Evolutionary conservation across 2,797 vertebrate genomes (phyloP), one percentile per base, ranked within the genome.

Genomic region (Cottoperca gobio): DNA sequence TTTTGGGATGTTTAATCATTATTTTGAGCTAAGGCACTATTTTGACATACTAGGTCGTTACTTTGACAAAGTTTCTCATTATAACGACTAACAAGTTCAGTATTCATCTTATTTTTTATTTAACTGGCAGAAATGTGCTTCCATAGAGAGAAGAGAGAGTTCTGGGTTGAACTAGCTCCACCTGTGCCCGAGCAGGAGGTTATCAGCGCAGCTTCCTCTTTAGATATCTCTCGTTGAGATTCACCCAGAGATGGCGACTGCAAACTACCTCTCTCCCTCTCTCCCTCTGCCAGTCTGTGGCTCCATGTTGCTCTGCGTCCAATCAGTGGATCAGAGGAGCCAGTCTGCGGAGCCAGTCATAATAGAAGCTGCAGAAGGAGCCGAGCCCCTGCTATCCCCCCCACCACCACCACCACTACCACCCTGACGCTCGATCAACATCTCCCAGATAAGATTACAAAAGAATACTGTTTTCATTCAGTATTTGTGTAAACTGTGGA

Each of bases 251-350:
- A 95, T 94, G 92, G 89, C 86, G 91, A 83, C 91, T 73, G 73
- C 40, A 53, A 68, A 83, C 79, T 50, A 67, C 6, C 55, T 50
- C 40, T n/a, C 52, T 13, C 28, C 28, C 59, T 64, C 61, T 23
- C 61, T 59, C 74, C 55, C 28, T 72, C 24, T 26, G 76, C 75
- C 65, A 80, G 79, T 69, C 83, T 62, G 83, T 79, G 78, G 86
- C 90, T 87, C 88, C 78, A 73, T 14, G 70, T 70, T 67, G 82
- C 82, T 79, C 88, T 89, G 88, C 76, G 55, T 93, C 91, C 90
- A 93, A 95, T 95, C 94, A 92, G 91, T 88, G 93, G 89, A 94
- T 94, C 93, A 94, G 90, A 93, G 94, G 94, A 95, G 93, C 92
- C 95, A 94, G 94, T 93, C 93, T 95, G 86, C 85, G 5, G 73